Evolutionary conservation across 2,113 vertebrate species (phyloP), one percentile per base, ranked within the genome.

Genomic region (Dasyurus viverrinus): DNA sequence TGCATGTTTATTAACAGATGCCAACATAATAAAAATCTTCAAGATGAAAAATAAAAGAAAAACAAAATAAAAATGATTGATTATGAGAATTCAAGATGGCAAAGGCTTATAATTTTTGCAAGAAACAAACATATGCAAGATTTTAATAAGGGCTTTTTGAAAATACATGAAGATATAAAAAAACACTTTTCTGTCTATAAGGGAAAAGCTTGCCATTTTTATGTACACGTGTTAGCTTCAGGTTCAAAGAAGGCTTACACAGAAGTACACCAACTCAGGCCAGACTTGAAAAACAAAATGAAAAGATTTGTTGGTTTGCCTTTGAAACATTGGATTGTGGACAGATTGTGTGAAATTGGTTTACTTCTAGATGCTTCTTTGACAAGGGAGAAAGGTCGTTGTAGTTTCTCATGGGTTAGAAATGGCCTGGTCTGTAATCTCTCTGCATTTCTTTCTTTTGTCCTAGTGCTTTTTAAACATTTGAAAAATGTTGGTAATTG

Each of bases 11-110:
- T 93, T 97, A 92, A 97, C 91, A 94, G 93, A 0, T 3, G 14
- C 90, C 95, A 94, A 94, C 94, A 36, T 76, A 96, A 97, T 93
- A 96, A 96, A 95, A 96, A 54, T 94, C 68, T 93, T 97, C 94
- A 91, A 95, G 97, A 94, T 84, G 76, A 94, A 57, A 36, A 89
- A 46, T 95, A 96, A 92, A 68, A 8, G 30, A 89, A 89, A 94
- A 96, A 92, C 0, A 0, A 42, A 93, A 92, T 92, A 93, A 91
- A 55, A 93, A 36, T 54, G 22, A 89, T n/a, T 95, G 93, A 90
- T 14, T 94, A n/a, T 90, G 92, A 94, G 89, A 96, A 54, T 94
- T 50, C 95, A 95, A 95, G 91, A 54, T 0, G 50, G 91, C 90
- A 57, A 90, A 96, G 93, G 53, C 89, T 95, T 96, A 27, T 84